A percentile compares a stretch with the other conserved stretches of the same genome.
phyloP scores from a whole-genome alignment of 2,113 vertebrate species.

The Buteo buteo region DNA sequence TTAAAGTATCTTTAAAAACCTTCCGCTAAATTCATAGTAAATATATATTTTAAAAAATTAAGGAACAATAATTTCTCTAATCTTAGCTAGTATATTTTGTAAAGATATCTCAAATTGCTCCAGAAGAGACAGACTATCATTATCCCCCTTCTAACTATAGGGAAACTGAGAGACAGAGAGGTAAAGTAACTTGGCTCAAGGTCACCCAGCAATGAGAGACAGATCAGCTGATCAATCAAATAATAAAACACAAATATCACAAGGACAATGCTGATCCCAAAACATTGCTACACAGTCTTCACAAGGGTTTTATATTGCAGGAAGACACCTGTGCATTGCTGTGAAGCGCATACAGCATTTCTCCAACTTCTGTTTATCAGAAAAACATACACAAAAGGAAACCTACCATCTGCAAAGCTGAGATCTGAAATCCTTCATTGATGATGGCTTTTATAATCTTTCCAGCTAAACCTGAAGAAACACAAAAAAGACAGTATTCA shows the following conservation, averaged over 20 bases:
- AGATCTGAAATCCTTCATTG: slow-evolving; percentile 85
- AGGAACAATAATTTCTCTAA: not conserved
- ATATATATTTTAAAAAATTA: not conserved
- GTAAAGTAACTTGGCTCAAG: not conserved
- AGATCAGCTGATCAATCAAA: not conserved
- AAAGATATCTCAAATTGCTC: not conserved
- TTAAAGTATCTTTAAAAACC: not conserved
- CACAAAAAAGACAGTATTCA: not conserved
- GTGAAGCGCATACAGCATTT: not conserved
- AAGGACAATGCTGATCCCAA: not conserved
- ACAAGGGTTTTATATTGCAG: not conserved
- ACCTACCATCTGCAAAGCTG: slow-evolving; percentile 90
- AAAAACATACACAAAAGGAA: not conserved
- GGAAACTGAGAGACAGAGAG: not conserved
- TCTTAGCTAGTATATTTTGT: not conserved
- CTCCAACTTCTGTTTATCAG: not conserved
- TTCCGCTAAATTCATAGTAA: not conserved
- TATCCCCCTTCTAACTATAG: not conserved
- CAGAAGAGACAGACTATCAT: not conserved
- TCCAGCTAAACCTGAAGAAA: slow-evolving; percentile 81
- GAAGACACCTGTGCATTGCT: not conserved
- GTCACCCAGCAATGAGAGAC: not conserved
- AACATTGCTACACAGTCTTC: not conserved
- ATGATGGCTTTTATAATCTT: slow-evolving; percentile 88
- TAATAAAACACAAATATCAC: not conserved